phyloP scores from a whole-genome alignment of 1,140 invertebrate species.

The Mycetomoellerius zeteki region DNA sequence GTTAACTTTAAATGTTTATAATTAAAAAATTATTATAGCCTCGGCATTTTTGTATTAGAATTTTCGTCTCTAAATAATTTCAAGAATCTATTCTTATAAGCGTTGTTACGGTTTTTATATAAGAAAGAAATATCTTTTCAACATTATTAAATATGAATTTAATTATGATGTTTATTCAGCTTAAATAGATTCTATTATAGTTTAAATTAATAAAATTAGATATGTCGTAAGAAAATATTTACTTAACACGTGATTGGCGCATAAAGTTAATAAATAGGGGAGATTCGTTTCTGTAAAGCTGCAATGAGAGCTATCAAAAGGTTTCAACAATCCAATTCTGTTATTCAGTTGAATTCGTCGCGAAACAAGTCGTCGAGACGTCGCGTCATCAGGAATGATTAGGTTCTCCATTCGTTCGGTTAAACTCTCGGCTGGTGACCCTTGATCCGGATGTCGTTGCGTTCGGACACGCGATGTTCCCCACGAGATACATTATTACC shows the following conservation, averaged over 20 bases:
- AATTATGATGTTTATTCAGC: neutral
- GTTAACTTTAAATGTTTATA: no score
- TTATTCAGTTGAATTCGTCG: slow-evolving; percentile 2
- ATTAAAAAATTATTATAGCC: no score
- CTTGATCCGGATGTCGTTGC: slow-evolving; percentile 54
- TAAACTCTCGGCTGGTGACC: slow-evolving; percentile 43
- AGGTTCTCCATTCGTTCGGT: slow-evolving; percentile 24
- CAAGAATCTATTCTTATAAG: no score
- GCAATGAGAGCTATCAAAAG: neutral
- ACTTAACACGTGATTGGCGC: neutral
- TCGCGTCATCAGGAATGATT: slow-evolving; percentile 32
- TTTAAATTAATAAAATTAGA: slow-evolving; percentile 14
- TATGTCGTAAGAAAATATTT: neutral
- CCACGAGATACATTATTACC: slow-evolving; percentile 58
- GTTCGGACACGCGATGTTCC: slow-evolving; percentile 51
- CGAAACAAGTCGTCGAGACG: slow-evolving; percentile 12
- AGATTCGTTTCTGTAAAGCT: neutral
- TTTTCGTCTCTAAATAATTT: no score
- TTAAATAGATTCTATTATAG: neutral
- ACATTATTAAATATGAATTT: neutral
- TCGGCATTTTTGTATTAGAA: no score
- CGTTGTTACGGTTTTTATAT: no score
- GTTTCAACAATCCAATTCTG: neutral
- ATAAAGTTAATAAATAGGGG: neutral
- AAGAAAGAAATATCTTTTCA: no score